phyloP scores from a whole-genome alignment of 2,888 invertebrate genomes.

The Steromphala cineraria region DNA sequence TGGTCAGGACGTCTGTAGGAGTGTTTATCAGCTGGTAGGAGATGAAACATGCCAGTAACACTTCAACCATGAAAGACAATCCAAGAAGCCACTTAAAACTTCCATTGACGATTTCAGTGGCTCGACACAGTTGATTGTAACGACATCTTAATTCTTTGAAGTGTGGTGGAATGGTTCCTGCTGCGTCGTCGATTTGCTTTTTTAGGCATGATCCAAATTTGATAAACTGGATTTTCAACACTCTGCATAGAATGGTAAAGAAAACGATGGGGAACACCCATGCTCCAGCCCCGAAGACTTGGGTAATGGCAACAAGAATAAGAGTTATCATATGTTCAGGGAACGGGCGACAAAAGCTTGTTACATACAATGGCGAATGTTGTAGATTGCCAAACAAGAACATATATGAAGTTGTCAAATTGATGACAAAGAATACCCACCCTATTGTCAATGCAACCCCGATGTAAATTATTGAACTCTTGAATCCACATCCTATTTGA shows the following conservation, averaged over 20 bases:
- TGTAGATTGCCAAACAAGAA: not conserved
- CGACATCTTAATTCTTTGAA: not conserved
- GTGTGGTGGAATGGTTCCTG: not conserved
- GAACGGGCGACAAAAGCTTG: not conserved
- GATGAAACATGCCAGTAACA: not conserved
- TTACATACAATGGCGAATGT: not conserved
- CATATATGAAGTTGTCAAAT: not conserved
- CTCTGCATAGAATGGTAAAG: not conserved
- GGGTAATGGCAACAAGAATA: not conserved
- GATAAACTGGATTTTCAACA: not conserved
- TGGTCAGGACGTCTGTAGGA: not conserved
- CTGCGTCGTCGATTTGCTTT: not conserved
- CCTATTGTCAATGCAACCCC: not conserved
- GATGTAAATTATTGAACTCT: not conserved
- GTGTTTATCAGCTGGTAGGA: not conserved
- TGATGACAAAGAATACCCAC: not conserved
- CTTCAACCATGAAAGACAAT: not conserved
- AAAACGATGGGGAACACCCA: not conserved
- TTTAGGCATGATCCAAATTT: not conserved
- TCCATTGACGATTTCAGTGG: not conserved
- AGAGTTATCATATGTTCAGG: not conserved
- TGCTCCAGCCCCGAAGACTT: not conserved
- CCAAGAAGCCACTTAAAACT: not conserved
- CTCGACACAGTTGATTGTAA: not conserved
- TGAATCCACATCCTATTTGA: not conserved